phyloP scores from a whole-genome alignment of 2,797 vertebrate genomes.

The Cyprinodon diabolis region DNA sequence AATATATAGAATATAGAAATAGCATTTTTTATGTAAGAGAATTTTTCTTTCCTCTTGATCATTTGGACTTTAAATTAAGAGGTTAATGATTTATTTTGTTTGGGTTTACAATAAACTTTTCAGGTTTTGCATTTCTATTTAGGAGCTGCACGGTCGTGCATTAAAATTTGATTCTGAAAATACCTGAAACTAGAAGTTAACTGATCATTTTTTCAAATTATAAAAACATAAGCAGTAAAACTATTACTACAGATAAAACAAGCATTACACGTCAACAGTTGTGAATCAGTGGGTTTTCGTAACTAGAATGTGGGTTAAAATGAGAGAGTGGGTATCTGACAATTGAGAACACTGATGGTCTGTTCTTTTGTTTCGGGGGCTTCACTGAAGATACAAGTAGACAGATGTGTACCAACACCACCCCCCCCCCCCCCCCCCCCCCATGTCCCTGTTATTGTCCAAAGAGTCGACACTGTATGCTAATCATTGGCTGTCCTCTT shows the following conservation, averaged over 20 bases:
- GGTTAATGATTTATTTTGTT: too few relatives aligned
- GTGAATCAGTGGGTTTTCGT: conserved; percentile 9
- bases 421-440: conserved; percentile 6
- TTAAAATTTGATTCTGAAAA: not conserved
- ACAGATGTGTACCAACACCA: conserved; percentile 56
- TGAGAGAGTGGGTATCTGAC: conserved; percentile 64
- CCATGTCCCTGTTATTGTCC: conserved; percentile 49
- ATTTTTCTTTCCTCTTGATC: too few relatives aligned
- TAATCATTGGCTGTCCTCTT: conserved; percentile 23
- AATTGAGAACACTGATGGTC: conserved; percentile 17
- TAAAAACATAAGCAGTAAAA: not conserved
- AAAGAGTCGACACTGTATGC: conserved; percentile 32
- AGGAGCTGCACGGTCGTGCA: too few relatives aligned
- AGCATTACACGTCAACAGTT: not conserved
- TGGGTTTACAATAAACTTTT: too few relatives aligned
- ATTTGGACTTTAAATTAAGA: too few relatives aligned
- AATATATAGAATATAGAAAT: too few relatives aligned
- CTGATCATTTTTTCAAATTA: not conserved
- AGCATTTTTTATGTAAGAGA: too few relatives aligned
- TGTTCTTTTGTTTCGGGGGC: not conserved
- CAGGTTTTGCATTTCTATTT: too few relatives aligned
- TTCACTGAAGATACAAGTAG: conserved; percentile 7
- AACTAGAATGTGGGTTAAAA: conserved; percentile 49
- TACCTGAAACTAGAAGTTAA: not conserved
- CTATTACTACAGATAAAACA: not conserved